A percentile compares a stretch with the other conserved stretches of the same genome.
Evolutionary conservation across 2,113 vertebrate species (phyloP).

Genomic region (Nymphicus hollandicus): DNA sequence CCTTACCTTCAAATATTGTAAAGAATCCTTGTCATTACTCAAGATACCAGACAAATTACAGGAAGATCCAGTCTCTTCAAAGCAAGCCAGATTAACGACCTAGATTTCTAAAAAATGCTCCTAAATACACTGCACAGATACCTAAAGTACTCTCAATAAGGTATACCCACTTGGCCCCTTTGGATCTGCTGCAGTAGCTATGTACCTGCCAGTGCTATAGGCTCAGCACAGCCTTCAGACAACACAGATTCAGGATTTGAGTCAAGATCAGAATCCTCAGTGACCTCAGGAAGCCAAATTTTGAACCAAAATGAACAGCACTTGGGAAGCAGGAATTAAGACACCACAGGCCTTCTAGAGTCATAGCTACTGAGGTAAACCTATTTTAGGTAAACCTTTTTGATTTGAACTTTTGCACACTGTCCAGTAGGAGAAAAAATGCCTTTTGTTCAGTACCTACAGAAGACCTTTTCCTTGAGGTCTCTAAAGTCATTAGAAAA

Average conservation of each 20-base stretch:
- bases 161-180: background rate
- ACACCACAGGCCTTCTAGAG: background rate
- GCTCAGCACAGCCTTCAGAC: background rate
- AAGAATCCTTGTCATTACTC: background rate
- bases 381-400: background rate
- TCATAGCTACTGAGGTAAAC: background rate
- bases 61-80: background rate
- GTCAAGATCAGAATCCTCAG: background rate
- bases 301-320: background rate
- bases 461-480: background rate
- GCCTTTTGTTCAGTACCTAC: background rate
- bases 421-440: background rate
- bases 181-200: background rate
- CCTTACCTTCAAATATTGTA: background rate
- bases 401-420: background rate
- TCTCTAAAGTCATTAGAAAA: background rate
- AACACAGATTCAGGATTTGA: background rate
- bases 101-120: background rate
- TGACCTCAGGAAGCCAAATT: background rate
- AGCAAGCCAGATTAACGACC: background rate
- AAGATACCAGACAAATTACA: background rate
- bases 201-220: too few relatives aligned
- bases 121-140: background rate
- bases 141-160: background rate
- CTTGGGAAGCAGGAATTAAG: background rate